Base-by-base conservation (phyloP, 2,888 invertebrate species). In the Cyclophora albipunctata region DNA sequence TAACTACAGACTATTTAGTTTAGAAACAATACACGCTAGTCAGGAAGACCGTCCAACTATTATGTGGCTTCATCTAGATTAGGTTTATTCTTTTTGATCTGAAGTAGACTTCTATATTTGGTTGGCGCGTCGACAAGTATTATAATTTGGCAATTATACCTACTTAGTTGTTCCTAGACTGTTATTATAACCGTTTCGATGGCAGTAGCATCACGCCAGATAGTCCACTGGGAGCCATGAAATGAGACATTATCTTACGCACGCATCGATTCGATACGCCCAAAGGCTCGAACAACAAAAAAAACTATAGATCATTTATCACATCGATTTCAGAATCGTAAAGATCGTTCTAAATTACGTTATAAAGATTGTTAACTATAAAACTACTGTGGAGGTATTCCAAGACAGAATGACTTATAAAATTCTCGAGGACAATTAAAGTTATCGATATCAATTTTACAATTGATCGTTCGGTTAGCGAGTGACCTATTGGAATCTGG, bases 241-340 rank as follows among this genome's bases (percentile, higher is more conserved):
- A 20, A 20, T 54, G 72, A 71, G 72, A 77, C 78, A 58, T 75
- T 75, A 81, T 79, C 77, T 60, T 52, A 53, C 55, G 52, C 48
- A 63, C 58, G 55, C 64, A 77, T 76, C 72, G 62, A 68, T 67
- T 73, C 60, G 69, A 71, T 72, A 70, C 57, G 55, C 56, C 53
- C 55, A 59, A 58, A 62, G 63, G 60, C 61, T 59, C 51, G 53
- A 55, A 66, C 60, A 64, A 66, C 59, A 56, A 59, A 52, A 59
- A 52, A 59, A 58, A 50, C 48, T 55, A 59, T 58, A 52, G 50
- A 58, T 53, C 42, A 49, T 45, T 54, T 54, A 55, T 57, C 55
- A 49, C 49, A 47, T 45, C 52, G 53, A 57, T 48, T 20, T 41
- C 53, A 43, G 49, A 59, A 54, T 51, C 50, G 52, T 48, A 37